A percentile compares a stretch with the other conserved stretches of the same genome.
These are phyloP conservation scores for Megalonaias nervosa DNA, from an alignment of 1,140 invertebrate species.

Conservation along the genomic window DNA sequence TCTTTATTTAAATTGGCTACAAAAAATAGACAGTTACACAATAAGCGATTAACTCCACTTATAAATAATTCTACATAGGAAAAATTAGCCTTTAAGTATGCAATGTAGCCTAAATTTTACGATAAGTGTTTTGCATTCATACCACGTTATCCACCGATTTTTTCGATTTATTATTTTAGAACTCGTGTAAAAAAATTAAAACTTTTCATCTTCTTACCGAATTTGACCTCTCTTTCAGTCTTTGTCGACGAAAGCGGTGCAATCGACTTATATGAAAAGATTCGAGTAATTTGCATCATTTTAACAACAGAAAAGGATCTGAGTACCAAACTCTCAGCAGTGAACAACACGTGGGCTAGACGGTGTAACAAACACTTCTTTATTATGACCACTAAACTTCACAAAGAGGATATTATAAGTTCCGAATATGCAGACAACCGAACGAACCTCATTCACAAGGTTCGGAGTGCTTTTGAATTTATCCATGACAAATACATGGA, in stretches of 20 bases:
- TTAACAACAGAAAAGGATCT: constrained; percentile 34
- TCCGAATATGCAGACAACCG: constrained; percentile 26
- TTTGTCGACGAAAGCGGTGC: background rate
- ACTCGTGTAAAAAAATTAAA: no score
- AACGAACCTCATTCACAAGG: constrained; percentile 37
- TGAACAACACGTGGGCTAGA: constrained; percentile 44
- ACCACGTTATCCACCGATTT: no score
- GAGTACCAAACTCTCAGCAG: constrained; percentile 22
- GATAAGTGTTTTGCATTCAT: no score
- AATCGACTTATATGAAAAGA: constrained; percentile 1
- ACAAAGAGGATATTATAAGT: constrained; percentile 23
- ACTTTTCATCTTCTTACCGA: no score
- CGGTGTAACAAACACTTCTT: constrained; percentile 45
- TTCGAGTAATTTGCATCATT: constrained; percentile 40
- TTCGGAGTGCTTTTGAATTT: constrained; percentile 20
- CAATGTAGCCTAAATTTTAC: no score
- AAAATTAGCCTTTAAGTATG: no score
- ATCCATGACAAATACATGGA: constrained; percentile 38
- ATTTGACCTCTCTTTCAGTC: background rate
- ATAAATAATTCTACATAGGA: no score
- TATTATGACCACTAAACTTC: constrained; percentile 18
- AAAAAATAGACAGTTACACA: no score
- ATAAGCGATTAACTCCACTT: no score
- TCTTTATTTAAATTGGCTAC: no score
- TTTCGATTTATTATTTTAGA: no score